Evolutionary conservation across 2,888 invertebrate species (phyloP), one percentile per base, ranked within the genome.

Genomic region (Tipula lateralis): DNA sequence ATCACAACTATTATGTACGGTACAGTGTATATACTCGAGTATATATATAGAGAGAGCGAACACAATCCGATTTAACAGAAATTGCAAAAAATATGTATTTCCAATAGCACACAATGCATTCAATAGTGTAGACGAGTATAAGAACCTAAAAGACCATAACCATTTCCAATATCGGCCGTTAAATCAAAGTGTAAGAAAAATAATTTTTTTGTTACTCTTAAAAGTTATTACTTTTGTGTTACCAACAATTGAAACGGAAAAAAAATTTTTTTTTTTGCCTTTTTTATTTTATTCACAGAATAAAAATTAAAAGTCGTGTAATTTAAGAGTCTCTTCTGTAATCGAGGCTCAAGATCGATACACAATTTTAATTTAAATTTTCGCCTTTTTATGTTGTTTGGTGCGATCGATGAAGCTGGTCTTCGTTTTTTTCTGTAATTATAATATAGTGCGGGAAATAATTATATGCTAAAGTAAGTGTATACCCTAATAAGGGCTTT

Each of bases 241-340:
- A 66, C 66, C 66, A 66, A 66, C 66, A 66, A 24, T 66, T 66
- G 66, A 24, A 50, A 50, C 16, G 16, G 16, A 24, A 24, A 66
- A 24, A 66, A 66, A 66, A 66, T 24, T 5, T 24, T 66, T 66
- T 9, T 66, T 66, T n/a, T n/a, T n/a, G n/a, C 19, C 66, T 66
- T 66, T 66, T 66, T 66, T 66, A 19, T 66, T 6, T 66, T 66
- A 66, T 66, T 66, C 66, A 66, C 66, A 66, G 66, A 19, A 66
- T 66, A 66, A 66, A 50, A 66, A 66, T 66, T 66, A 66, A 66
- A 66, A 66, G 66, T 66, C 66, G 66, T 66, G 66, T 66, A 66
- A 66, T 66, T 66, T 66, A 66, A 66, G 66, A 66, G 66, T 66
- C 66, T 66, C 24, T 24, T 66, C 24, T 66, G 24, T 66, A 66